Percentiles rank a stretch among this genome's conserved stretches.
Evolutionary conservation across 2,113 vertebrate species (phyloP).

Genomic region (Megaleporinus macrocephalus): DNA sequence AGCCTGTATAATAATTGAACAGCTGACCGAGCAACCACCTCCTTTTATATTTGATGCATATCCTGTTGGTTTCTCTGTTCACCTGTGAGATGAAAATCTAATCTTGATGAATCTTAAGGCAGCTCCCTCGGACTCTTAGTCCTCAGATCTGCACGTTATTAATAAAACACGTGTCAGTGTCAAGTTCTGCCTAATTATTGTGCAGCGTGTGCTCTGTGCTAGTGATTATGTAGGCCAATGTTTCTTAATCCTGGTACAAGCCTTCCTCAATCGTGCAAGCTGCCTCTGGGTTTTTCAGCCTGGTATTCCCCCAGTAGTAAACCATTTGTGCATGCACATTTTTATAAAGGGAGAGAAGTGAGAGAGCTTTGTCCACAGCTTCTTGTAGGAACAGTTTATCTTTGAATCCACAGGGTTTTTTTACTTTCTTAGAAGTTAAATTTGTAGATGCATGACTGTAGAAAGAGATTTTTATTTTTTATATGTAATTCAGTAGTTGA

Average conservation of each 20-base stretch:
- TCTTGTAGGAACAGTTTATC: no score
- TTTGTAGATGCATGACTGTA: no score
- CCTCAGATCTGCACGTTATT: constrained; percentile 75
- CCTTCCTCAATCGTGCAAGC: neutral
- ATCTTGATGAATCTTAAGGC: constrained; percentile 72
- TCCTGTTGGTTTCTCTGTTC: constrained; percentile 64
- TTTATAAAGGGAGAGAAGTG: neutral
- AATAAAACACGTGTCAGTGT: constrained; percentile 82
- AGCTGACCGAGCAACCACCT: constrained; percentile 16
- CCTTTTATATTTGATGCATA: constrained; percentile 47
- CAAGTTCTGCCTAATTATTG: constrained; percentile 16
- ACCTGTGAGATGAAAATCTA: constrained; percentile 63
- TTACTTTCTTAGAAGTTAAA: no score
- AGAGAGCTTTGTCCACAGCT: no score
- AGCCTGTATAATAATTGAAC: constrained; percentile 67
- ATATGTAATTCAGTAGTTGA: no score
- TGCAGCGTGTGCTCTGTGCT: neutral
- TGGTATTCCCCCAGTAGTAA: neutral
- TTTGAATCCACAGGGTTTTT: no score
- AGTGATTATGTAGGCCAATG: neutral
- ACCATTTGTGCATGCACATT: neutral
- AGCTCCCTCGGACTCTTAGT: constrained; percentile 74
- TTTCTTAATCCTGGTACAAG: neutral
- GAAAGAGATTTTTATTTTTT: no score
- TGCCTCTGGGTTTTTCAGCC: neutral